These are phyloP conservation scores for Aurelia aurita DNA, from an alignment of 30 jellyfish, hydroid and myxozoan species.

Conservation along the genomic window DNA sequence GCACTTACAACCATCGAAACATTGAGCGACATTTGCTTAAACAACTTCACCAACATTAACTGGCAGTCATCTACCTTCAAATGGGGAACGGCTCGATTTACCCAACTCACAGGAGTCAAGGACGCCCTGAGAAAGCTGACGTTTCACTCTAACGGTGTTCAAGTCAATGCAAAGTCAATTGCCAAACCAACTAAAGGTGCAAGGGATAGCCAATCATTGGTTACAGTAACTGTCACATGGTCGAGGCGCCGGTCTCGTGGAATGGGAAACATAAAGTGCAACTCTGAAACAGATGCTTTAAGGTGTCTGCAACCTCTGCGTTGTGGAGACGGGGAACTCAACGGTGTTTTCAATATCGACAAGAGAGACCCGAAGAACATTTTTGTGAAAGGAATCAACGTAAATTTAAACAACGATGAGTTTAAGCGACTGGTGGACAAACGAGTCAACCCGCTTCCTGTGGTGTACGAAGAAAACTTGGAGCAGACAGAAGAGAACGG, in stretches of 20 bases:
- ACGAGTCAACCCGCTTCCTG: too few species aligned
- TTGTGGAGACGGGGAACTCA: background rate
- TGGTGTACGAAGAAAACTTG: background rate
- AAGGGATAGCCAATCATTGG: background rate
- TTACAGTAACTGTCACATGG: slow-evolving; percentile 36
- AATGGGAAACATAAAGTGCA: slow-evolving; percentile 10
- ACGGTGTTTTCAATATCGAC: background rate
- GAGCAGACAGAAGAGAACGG: background rate
- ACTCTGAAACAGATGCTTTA: background rate
- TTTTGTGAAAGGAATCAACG: background rate
- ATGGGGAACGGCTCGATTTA: slow-evolving; percentile 7
- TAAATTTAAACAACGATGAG: slow-evolving; percentile 8
- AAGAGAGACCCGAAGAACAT: slow-evolving; percentile 6
- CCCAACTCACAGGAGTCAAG: background rate
- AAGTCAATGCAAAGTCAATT: slow-evolving; percentile 1
- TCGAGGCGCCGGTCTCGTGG: slow-evolving; percentile 32
- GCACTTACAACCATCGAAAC: background rate
- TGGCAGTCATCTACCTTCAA: background rate
- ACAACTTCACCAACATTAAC: background rate
- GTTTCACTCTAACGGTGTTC: background rate
- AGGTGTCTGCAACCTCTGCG: background rate
- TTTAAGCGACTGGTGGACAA: slow-evolving; percentile 1
- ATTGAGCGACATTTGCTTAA: too few species aligned
- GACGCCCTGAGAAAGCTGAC: background rate
- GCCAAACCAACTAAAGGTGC: too few species aligned